phyloP scores from a whole-genome alignment of 2,113 vertebrate species.

The Tamias sibiricus region DNA sequence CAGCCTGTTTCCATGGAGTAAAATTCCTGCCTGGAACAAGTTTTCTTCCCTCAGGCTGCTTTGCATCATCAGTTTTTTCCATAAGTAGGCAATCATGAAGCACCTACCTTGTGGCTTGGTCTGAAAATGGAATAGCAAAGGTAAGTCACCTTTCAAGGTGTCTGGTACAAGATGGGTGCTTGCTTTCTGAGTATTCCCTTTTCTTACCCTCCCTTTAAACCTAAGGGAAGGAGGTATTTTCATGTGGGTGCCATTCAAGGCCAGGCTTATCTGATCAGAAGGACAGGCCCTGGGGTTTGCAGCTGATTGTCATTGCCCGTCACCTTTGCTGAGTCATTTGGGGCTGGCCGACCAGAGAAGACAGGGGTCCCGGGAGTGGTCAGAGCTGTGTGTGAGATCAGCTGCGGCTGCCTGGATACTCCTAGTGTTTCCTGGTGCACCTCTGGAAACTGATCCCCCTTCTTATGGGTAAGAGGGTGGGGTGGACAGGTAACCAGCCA shows the following conservation, averaged over 20 bases:
- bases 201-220: not conserved
- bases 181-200: not conserved
- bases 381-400: not conserved
- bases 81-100: not conserved
- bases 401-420: not conserved
- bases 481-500: not conserved
- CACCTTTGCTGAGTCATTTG: constrained; percentile 40
- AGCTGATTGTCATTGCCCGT: not conserved
- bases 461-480: not conserved
- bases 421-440: not conserved
- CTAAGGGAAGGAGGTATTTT: not conserved
- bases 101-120: not conserved
- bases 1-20: not conserved
- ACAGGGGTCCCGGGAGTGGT: not conserved
- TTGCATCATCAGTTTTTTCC: not conserved
- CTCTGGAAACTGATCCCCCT: not conserved
- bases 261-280: not conserved
- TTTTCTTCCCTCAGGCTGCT: not conserved
- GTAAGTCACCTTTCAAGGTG: not conserved
- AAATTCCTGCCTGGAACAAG: not conserved
- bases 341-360: not conserved
- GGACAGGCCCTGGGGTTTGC: not conserved
- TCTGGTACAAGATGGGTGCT: too few species aligned
- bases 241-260: not conserved
- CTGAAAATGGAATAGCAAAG: not conserved